These are phyloP conservation scores for Ibycter americanus DNA, from an alignment of 2,797 vertebrate genomes.

Conservation along the genomic window DNA sequence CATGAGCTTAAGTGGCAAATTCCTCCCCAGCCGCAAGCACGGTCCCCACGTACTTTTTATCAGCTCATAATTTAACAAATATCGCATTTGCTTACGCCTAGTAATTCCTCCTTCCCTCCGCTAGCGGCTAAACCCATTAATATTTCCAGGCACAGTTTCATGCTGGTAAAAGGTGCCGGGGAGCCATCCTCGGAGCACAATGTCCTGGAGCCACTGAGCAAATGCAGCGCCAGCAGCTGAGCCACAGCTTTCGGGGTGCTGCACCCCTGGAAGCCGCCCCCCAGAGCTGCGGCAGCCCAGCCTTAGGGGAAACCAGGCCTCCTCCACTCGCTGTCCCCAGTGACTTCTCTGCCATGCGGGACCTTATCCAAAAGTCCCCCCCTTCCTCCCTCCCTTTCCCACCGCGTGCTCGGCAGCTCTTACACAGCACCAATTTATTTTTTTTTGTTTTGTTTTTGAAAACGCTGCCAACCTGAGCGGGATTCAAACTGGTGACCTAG, in stretches of 20 bases:
- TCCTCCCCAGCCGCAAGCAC: not conserved
- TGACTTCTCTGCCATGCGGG: not conserved
- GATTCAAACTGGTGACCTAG: constrained; percentile 63
- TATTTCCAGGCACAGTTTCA: constrained; percentile 39
- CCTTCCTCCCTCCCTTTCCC: not conserved
- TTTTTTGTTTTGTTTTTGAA: not conserved
- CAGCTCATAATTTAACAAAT: constrained; percentile 52
- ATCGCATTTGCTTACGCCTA: constrained; percentile 38
- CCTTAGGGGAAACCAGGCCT: not conserved
- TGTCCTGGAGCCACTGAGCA: not conserved
- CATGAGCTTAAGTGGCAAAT: not conserved
- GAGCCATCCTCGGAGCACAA: not conserved
- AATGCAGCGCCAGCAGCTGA: not conserved
- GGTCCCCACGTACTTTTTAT: constrained; percentile 4
- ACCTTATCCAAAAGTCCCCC: not conserved
- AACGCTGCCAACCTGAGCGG: constrained; percentile 46
- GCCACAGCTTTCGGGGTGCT: not conserved
- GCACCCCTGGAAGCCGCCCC: not conserved
- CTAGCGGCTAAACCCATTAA: constrained; percentile 24
- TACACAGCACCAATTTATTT: not conserved
- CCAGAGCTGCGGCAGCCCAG: not conserved
- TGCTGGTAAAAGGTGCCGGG: constrained; percentile 18
- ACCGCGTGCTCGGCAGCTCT: not conserved
- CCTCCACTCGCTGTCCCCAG: not conserved
- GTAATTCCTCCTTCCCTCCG: constrained; percentile 44